Percentiles rank a stretch among this genome's conserved stretches.
Evolutionary conservation across 2,797 vertebrate species (phyloP).

Genomic region (Sebastes nivosus): DNA sequence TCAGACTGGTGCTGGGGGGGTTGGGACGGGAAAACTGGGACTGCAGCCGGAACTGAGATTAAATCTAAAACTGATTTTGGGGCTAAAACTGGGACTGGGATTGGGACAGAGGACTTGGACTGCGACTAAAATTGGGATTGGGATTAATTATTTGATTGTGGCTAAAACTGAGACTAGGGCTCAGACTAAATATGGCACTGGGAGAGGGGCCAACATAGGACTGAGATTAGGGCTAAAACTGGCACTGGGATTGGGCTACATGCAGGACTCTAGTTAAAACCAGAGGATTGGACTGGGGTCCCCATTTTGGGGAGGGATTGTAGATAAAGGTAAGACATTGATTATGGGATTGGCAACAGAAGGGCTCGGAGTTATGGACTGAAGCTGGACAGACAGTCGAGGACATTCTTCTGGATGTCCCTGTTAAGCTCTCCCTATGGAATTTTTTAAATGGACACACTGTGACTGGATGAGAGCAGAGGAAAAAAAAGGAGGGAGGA

Average conservation of each 20-base stretch:
- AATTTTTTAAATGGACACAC: neutral
- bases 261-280: neutral
- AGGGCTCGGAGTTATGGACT: neutral
- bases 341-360: neutral
- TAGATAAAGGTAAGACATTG: neutral
- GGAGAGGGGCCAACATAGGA: neutral
- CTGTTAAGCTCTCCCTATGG: constrained; percentile 31
- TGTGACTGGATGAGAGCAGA: neutral
- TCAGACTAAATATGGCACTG: neutral
- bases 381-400: neutral
- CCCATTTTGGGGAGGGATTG: neutral
- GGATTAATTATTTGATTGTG: neutral
- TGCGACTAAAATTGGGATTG: neutral
- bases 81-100: neutral
- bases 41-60: neutral
- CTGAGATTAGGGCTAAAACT: neutral
- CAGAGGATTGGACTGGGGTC: neutral
- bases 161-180: neutral
- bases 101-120: neutral
- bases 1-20: neutral
- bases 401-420: neutral
- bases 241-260: neutral
- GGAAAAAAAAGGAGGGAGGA: neutral
- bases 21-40: neutral
- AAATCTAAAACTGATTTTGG: neutral